Base-by-base conservation (phyloP, 2,888 invertebrate species). In the Pristionchus japonicus region DNA sequence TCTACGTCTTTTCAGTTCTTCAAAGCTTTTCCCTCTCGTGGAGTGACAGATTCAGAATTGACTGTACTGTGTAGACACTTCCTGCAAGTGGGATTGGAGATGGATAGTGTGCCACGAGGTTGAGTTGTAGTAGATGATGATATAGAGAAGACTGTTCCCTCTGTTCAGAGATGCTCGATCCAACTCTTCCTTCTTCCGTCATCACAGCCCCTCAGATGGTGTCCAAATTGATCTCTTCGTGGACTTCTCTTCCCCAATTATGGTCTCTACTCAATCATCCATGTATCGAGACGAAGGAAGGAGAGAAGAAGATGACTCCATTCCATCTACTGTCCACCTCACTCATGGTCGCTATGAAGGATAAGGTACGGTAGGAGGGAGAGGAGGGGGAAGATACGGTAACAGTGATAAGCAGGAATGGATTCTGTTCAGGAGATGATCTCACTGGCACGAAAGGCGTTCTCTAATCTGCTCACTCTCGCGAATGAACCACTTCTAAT, bases 401-500 rank as follows among this genome's bases (percentile, higher is more conserved):
- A n/a, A n/a, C n/a, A n/a, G n/a, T n/a, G n/a, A n/a, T n/a, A n/a
- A n/a, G n/a, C n/a, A 37, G 64, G 77, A 23, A 13, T 40, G 4
- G 6, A 27, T n/a, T 34, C 20, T 27, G 27, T n/a, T 20, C 57
- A 87, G 74, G 52, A 74, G 20, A 37, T 74, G 52, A 31, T 87
- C n/a, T 52, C 74, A 40, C 13, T 84, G 31, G 57, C 70, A 37
- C 90, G 92, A 7, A 77, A 20, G 27, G 91, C 89, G 27, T 74
- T 93, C 31, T 37, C 91, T 43, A 90, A 90, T 61, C 86, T 93
- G 17, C 89, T 92, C n/a, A 90, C 90, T 37, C 88, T 90, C 2
- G 90, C 90, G 20, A 90, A 93, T 82, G 92, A 92, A 82, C 61
- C 34, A 17, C 88, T 47, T 84, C 27, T 43, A n/a, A 82, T 57